Percentiles rank a stretch among this genome's conserved stretches.
These are phyloP conservation scores for Drosophila leontia DNA, from an alignment of 1,140 invertebrate genomes.

Conservation along the genomic window DNA sequence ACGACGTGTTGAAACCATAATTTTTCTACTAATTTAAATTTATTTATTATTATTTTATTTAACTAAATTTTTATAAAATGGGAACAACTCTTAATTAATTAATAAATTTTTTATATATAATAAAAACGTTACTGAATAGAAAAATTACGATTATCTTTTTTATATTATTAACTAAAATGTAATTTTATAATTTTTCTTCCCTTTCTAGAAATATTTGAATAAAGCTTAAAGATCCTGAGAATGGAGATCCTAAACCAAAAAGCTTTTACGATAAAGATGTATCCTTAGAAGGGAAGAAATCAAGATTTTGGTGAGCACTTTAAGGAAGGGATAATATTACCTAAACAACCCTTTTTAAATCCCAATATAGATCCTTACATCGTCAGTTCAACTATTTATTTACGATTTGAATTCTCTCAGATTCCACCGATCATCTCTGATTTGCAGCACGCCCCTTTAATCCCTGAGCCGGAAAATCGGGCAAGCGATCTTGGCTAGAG, in stretches of 20 bases:
- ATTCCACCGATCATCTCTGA: neutral
- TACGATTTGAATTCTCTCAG: neutral
- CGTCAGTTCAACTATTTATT: no score
- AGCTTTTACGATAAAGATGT: neutral
- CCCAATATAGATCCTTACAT: neutral
- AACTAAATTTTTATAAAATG: no score
- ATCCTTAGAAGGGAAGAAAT: neutral
- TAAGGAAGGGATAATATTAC: neutral
- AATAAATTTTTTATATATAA: no score
- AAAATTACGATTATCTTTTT: no score
- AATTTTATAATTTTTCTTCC: no score
- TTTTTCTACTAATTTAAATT: neutral
- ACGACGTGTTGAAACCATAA: no score
- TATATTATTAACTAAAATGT: no score
- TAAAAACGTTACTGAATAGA: no score
- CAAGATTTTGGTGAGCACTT: neutral
- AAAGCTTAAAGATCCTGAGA: neutral
- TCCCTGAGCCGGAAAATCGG: slow-evolving; percentile 24
- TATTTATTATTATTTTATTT: no score
- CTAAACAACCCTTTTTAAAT: neutral
- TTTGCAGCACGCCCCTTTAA: neutral
- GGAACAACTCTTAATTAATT: no score
- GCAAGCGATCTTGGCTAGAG: neutral
- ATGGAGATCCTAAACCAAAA: neutral
- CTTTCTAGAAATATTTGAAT: neutral